Conservation (phyloP, 2,888 invertebrate species). For the Laspeyria flexula region DNA sequence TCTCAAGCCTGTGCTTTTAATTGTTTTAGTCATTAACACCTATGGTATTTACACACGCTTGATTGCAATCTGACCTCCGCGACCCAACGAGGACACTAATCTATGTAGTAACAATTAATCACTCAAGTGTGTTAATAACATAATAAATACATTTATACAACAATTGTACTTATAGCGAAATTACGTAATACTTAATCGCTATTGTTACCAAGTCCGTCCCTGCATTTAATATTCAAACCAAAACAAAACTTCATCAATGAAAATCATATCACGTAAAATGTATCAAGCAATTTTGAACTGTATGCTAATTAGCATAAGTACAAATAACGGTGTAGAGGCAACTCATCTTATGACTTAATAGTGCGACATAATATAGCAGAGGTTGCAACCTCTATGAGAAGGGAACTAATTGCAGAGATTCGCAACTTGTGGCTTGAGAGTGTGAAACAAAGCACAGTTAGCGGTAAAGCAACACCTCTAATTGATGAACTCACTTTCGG, state of each 20-base stretch:
- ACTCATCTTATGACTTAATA: too few species aligned
- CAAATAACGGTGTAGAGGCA: too few species aligned
- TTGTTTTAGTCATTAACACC: neutral
- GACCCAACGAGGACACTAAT: neutral
- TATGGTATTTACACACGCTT: neutral
- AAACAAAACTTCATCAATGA: too few species aligned
- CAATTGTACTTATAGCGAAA: neutral
- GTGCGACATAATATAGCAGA: too few species aligned
- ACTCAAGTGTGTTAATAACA: neutral
- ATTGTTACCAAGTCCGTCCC: slow-evolving; percentile 14
- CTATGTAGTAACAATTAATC: neutral
- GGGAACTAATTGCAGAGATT: slow-evolving; percentile 59
- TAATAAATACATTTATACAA: neutral
- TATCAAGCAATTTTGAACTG: too few species aligned
- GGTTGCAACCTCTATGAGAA: slow-evolving; percentile 52
- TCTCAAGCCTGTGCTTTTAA: neutral
- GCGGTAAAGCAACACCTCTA: slow-evolving; percentile 51
- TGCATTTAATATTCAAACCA: slow-evolving; percentile 21
- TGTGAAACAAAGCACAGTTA: slow-evolving; percentile 63
- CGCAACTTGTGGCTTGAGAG: slow-evolving; percentile 62
- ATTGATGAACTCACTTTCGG: slow-evolving; percentile 69
- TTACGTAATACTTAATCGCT: neutral
- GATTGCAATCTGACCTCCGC: neutral
- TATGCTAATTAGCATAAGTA: too few species aligned
- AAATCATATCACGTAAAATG: too few species aligned